A percentile compares a stretch with the other conserved stretches of the same genome.
These are phyloP conservation scores for Pachyrhynchus sulphureomaculatus DNA, from an alignment of 1,140 invertebrate species.

Conservation along the genomic window DNA sequence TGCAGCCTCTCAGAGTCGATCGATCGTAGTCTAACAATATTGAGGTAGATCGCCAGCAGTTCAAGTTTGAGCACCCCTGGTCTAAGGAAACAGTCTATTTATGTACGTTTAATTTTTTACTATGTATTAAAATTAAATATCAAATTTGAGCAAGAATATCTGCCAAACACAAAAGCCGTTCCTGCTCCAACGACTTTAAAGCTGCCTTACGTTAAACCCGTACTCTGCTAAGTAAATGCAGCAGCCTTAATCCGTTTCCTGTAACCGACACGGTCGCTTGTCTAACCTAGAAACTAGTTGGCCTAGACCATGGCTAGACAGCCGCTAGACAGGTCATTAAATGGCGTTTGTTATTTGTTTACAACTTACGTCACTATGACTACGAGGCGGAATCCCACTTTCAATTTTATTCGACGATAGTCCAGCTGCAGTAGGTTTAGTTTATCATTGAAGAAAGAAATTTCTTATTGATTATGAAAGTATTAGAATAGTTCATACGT, in stretches of 20 bases:
- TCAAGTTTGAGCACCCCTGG: too few relatives aligned
- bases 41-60: too few relatives aligned
- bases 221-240: slow-evolving; percentile 4
- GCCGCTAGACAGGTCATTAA: slow-evolving; percentile 30
- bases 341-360: slow-evolving; percentile 28
- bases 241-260: slow-evolving; percentile 7
- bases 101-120: neutral
- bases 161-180: too few relatives aligned
- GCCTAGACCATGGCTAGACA: slow-evolving; percentile 36
- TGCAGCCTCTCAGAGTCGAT: too few relatives aligned
- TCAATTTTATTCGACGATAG: slow-evolving; percentile 11
- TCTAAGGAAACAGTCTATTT: too few relatives aligned
- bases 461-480: too few relatives aligned
- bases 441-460: too few relatives aligned
- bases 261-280: slow-evolving; percentile 12
- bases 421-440: too few relatives aligned
- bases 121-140: too few relatives aligned
- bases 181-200: neutral
- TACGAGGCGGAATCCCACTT: slow-evolving; percentile 19
- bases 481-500: too few relatives aligned
- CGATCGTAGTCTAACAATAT: too few relatives aligned
- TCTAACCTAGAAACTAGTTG: slow-evolving; percentile 35
- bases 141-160: too few relatives aligned
- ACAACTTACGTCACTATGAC: slow-evolving; percentile 31
- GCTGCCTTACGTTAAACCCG: neutral